Evolutionary conservation across 2,113 vertebrate species (phyloP).

Genomic region (Hippocampus barbouri): DNA sequence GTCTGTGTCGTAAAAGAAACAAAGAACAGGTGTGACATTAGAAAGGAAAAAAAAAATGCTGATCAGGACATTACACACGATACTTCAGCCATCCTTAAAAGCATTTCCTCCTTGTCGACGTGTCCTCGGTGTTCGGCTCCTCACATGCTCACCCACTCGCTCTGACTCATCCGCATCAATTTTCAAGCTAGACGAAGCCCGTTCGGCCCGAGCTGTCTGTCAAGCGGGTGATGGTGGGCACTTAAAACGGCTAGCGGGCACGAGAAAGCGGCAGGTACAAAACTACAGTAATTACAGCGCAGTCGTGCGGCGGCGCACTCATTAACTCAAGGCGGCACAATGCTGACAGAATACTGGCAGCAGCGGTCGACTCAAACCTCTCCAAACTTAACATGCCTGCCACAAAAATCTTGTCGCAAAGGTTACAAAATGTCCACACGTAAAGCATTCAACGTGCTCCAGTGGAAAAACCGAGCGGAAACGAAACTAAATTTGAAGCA

Average conservation of each 20-base stretch:
- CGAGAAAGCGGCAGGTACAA: slow-evolving; percentile 48
- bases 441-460: neutral
- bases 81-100: slow-evolving; percentile 1
- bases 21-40: neutral
- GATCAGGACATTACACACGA: neutral
- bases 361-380: neutral
- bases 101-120: slow-evolving; percentile 18
- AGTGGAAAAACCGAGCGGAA: neutral
- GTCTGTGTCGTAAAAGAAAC: neutral
- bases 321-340: slow-evolving; percentile 25
- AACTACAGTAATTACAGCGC: slow-evolving; percentile 51
- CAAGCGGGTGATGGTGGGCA: slow-evolving; percentile 25
- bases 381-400: neutral
- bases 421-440: neutral
- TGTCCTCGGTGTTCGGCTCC: slow-evolving; percentile 41
- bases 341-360: slow-evolving; percentile 11
- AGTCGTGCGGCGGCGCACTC: slow-evolving; percentile 24
- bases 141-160: slow-evolving; percentile 39
- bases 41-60: neutral
- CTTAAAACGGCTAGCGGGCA: slow-evolving; percentile 47
- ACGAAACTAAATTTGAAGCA: neutral
- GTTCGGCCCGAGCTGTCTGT: slow-evolving; percentile 46
- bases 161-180: slow-evolving; percentile 47
- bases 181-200: slow-evolving; percentile 41
- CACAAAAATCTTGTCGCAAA: neutral